Base-by-base conservation (phyloP, 2,113 vertebrate genomes). In the Brachyistius frenatus region DNA sequence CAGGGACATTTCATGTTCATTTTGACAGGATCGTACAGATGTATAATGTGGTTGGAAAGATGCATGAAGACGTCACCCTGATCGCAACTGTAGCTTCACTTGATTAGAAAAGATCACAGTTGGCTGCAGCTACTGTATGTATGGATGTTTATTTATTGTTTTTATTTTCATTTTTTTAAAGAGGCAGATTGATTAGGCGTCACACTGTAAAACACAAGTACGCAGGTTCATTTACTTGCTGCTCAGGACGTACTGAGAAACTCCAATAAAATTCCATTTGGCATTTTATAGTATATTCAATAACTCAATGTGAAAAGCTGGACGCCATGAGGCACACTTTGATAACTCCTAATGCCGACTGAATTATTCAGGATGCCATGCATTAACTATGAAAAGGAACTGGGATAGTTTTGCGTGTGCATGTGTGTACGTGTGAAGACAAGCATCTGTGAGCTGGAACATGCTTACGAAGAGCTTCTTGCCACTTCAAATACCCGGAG, bases 351-450 rank as follows among this genome's bases (percentile, higher is more conserved):
- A 73, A 80, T 57, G 23, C 73, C 1, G 73, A 10, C 54, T 90
- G 73, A 78, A 90, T 80, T 80, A 90, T 88, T 85, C 35, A 85
- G 63, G 76, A 55, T 5, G 5, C 11, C 15, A 55, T 76, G 76
- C 66, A 83, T 78, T 77, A 71, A 52, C 30, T 36, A 76, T 77
- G 58, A 88, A 54, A 46, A 31, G 14, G 44, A 72, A 67, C 64
- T 35, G 56, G 44, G 73, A 78, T 23, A 57, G 53, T 84, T 83
- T 75, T 75, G 58, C 46, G 56, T 0, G 2, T 32, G 23, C 16
- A 5, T 13, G 50, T 60, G 52, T 75, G 39, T 56, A 65, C 2
- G 1, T 16, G 70, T 44, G 52, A 7, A 60, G 33, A 11, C 61
- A 63, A 67, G 76, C 46, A 71, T 82, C 36, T 58, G 49, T 65